Evolutionary conservation across 2,113 vertebrate species (phyloP).

Genomic region (Sclerurus mexicanus): DNA sequence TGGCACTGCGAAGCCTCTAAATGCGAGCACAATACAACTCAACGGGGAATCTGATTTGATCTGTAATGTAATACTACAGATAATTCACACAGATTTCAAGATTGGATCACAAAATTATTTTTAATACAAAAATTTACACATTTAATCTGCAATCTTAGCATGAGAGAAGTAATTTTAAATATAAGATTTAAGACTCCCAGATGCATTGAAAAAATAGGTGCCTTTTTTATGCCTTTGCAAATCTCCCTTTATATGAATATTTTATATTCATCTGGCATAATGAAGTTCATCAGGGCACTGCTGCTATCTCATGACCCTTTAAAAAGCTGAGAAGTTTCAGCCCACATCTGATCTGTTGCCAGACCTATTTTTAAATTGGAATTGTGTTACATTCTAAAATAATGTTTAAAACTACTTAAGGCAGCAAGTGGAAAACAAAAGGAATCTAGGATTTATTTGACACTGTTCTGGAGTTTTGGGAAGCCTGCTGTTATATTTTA

Average conservation of each 20-base stretch:
- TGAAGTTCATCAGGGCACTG: constrained; percentile 30
- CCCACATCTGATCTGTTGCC: neutral
- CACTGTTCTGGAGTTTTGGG: neutral
- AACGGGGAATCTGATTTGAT: neutral
- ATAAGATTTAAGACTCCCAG: neutral
- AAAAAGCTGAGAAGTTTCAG: constrained; percentile 27
- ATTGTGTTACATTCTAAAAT: neutral
- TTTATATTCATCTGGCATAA: constrained; percentile 25
- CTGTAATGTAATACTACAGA: neutral
- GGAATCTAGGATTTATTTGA: neutral
- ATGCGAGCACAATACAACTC: accelerated
- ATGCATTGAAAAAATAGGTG: neutral
- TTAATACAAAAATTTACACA: neutral
- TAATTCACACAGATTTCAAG: neutral
- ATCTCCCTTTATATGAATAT: neutral
- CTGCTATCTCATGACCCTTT: neutral
- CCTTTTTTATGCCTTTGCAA: neutral
- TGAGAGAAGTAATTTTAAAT: neutral
- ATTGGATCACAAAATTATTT: neutral
- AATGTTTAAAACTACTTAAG: neutral
- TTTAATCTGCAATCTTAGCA: neutral
- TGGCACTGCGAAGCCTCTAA: neutral
- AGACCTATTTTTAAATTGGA: neutral
- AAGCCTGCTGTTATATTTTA: neutral
- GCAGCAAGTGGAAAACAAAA: neutral